Conservation (phyloP, 2,888 invertebrate species). For the Malthinus seriepunctatus region DNA sequence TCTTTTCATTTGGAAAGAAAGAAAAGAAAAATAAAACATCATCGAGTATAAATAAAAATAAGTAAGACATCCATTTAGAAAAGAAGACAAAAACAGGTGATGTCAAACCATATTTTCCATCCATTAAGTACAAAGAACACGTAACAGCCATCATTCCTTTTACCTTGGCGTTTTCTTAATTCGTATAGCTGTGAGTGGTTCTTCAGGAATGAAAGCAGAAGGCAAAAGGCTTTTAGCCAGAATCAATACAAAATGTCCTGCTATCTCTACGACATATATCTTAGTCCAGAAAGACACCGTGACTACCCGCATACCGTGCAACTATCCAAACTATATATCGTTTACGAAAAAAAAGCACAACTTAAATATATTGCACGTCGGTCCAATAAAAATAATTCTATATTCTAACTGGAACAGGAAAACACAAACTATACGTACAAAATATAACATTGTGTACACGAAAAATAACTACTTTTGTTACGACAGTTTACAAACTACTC, state of each 20-base stretch:
- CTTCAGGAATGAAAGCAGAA: slow-evolving; percentile 40
- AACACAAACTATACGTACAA: slow-evolving; percentile 18
- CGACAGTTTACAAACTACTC: slow-evolving; percentile 3
- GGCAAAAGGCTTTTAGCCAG: slow-evolving; percentile 50
- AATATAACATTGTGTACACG: slow-evolving; percentile 16
- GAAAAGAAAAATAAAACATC: slow-evolving; percentile 16
- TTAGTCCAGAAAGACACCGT: slow-evolving; percentile 49
- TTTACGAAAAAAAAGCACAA: slow-evolving; percentile 28
- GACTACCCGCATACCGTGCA: slow-evolving; percentile 47
- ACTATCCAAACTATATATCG: slow-evolving; percentile 30
- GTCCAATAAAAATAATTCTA: slow-evolving; percentile 30
- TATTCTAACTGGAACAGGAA: slow-evolving; percentile 27
- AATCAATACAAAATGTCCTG: slow-evolving; percentile 52
- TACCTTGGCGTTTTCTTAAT: slow-evolving; percentile 27
- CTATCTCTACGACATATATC: slow-evolving; percentile 52
- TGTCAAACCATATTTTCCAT: slow-evolving; percentile 40
- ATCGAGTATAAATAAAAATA: slow-evolving; percentile 22
- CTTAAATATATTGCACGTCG: slow-evolving; percentile 29
- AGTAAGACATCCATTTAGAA: slow-evolving; percentile 34
- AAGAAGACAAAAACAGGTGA: slow-evolving; percentile 41
- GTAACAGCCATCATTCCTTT: slow-evolving; percentile 39
- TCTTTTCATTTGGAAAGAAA: slow-evolving; percentile 13
- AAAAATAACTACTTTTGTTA: slow-evolving; percentile 10
- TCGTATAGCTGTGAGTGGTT: slow-evolving; percentile 31
- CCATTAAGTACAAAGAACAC: slow-evolving; percentile 42